Base-by-base conservation (phyloP, 1,140 invertebrate species). In the Sesamia nonagrioides region DNA sequence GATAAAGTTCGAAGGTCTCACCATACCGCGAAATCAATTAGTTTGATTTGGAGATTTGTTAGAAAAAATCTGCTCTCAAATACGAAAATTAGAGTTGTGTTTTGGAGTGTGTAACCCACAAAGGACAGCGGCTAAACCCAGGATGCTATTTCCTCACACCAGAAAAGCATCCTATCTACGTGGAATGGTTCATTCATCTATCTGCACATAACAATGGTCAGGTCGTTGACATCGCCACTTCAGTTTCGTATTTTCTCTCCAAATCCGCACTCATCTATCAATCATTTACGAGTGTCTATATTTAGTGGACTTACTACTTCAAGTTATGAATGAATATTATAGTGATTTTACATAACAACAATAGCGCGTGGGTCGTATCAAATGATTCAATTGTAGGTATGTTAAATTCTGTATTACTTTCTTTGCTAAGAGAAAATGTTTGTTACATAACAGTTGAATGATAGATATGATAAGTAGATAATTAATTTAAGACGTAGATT, bases 311-410 rank as follows among this genome's bases (percentile, higher is more conserved):
- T 54, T 75, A 48, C 73, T 61, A 58, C 54, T 73, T 73, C 17
- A 73, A 52, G 18, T 50, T 61, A 27, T 75, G 73, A 75, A 75
- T 75, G 40, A 63, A 63, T 63, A 63, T 75, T 35, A 75, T 63
- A 75, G 58, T 75, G 58, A 18, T 13, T 73, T 73, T 73, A 75
- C 56, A 75, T 75, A 75, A 75, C 58, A 33, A 75, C 72, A 61
- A 75, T 75, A 50, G 73, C 45, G 58, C 73, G 73, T 75, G 73
- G 73, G 73, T 63, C 6, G 73, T 63, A 75, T 75, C 56, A 50
- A 75, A 75, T 75, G 54, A 75, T 75, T 63, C 73, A 75, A 75
- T 75, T 75, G 73, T 61, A 50, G 58, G 73, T 75, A 75, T 61
- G 35, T 48, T 2, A 50, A 50, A 75, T 75, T 50, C 56, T 18